Evolutionary conservation across 2,888 invertebrate species (phyloP).

Genomic region (Oscheius sp.): DNA sequence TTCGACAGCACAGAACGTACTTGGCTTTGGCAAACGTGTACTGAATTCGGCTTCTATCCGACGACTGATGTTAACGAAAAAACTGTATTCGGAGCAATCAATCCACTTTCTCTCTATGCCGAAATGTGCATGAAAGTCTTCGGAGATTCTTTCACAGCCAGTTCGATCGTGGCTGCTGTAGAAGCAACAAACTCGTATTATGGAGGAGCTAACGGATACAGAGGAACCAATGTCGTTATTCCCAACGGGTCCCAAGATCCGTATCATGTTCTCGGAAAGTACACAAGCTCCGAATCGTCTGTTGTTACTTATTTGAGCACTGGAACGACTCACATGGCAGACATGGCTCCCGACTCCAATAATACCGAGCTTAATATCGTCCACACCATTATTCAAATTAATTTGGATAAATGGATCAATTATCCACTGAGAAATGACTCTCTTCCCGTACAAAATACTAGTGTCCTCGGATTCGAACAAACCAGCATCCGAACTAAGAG

Average conservation of each 20-base stretch:
- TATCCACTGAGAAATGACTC: conserved; percentile 34
- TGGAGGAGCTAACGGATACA: conserved; percentile 37
- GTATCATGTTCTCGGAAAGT: conserved; percentile 42
- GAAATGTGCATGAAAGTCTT: conserved; percentile 42
- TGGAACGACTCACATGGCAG: conserved; percentile 38
- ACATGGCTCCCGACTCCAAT: conserved; percentile 23
- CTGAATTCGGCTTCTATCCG: conserved; percentile 94
- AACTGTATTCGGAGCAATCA: conserved; percentile 52
- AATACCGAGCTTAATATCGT: conserved; percentile 29
- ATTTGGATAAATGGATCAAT: conserved; percentile 51
- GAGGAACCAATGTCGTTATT: conserved; percentile 35
- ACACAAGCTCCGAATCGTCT: not conserved
- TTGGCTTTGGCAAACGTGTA: conserved; percentile 94
- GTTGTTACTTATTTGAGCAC: conserved; percentile 28
- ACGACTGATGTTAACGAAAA: conserved; percentile 77
- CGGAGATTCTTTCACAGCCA: conserved; percentile 30
- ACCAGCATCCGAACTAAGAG: conserved; percentile 20
- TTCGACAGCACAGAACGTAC: conserved; percentile 75
- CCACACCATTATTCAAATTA: conserved; percentile 38
- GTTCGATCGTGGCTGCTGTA: not conserved
- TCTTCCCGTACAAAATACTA: not conserved
- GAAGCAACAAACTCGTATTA: conserved; percentile 31
- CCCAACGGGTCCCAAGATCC: conserved; percentile 53
- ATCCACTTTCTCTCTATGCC: conserved; percentile 39
- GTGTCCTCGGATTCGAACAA: not conserved